These are phyloP conservation scores for Aphelenchoides bicaudatus DNA, from an alignment of 2,888 invertebrate genomes.

Conservation along the genomic window DNA sequence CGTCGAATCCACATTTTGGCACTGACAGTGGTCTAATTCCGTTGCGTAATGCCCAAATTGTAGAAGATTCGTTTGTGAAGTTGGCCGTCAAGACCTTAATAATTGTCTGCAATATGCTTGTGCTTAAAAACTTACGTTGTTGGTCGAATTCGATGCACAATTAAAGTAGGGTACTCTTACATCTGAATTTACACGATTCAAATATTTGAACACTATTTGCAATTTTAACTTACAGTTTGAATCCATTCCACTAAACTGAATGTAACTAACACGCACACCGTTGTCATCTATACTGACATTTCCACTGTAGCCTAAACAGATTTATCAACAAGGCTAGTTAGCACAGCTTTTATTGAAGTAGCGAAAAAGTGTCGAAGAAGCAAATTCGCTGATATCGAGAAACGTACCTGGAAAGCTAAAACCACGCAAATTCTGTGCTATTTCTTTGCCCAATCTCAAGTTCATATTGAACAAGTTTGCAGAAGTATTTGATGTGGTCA, in stretches of 20 bases:
- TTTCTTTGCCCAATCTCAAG: conserved; percentile 15
- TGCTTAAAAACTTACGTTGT: neutral
- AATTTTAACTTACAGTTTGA: conserved; percentile 7
- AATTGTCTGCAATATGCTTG: too few species aligned
- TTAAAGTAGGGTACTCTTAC: conserved; percentile 7
- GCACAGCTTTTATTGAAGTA: neutral
- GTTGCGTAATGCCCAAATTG: conserved; percentile 25
- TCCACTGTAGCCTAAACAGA: conserved; percentile 13
- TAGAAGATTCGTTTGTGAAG: neutral
- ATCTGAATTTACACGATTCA: too few species aligned
- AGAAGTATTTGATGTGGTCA: neutral
- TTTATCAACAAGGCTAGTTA: too few species aligned
- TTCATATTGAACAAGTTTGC: too few species aligned
- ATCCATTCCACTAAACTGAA: conserved; percentile 19
- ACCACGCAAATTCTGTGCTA: conserved; percentile 13
- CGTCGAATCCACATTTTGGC: conserved; percentile 30
- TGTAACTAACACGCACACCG: conserved; percentile 12
- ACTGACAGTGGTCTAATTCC: conserved; percentile 26
- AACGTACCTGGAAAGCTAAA: conserved; percentile 8
- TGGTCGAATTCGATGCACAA: conserved; percentile 9
- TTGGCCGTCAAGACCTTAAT: conserved; percentile 1
- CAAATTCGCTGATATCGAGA: neutral
- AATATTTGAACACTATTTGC: too few species aligned
- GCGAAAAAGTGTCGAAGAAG: neutral
- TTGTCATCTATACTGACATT: conserved; percentile 18